Base-by-base conservation (phyloP, 37 sponge, comb jelly and placozoan genomes). In the Trichoplax adhaerens region DNA sequence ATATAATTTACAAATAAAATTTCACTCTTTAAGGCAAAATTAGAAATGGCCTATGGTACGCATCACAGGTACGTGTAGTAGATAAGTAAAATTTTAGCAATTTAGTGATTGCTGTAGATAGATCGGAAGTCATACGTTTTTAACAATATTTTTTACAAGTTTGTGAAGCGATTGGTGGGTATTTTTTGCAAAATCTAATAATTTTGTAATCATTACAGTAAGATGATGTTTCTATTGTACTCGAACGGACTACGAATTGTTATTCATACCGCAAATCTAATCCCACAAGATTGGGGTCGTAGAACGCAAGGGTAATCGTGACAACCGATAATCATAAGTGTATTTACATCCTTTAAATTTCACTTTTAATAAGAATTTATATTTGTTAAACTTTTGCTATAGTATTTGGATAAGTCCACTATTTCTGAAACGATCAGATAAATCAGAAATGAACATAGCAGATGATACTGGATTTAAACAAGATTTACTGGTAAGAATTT, bases 191-290 rank as follows among this genome's bases (percentile, higher is more conserved):
- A 58, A 1, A 54, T 76, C 62, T 2, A 67, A 53, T 51, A 73
- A 6, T 77, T 64, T 52, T 78, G 82, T 10, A 78, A 72, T 52
- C 79, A 82, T 54, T 67, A 59, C 72, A 86, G 87, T 65, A 94
- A 94, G 75, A 89, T 94, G 95, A 86, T 94, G 85, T 46, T 94
- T 49, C 77, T 94, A 55, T 55, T 56, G 53, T 86, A 86, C 72
- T 66, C 77, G 52, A 69, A 71, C 8, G 95, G 95, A 2, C 50
- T 94, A 67, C 76, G 95, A 47, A 87, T 94, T 5, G 85, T 94
- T 48, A 74, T 94, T 52, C 90, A 89, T 65, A 94, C 95, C 65
- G 95, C 95, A 54, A 94, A 94, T 59, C 85, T 94, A 63, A 77
- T 89, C 65, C 72, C 70, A 48, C 61, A 65, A 52, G 95, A 94